A percentile compares a stretch with the other conserved stretches of the same genome.
phyloP scores from a whole-genome alignment of 2,797 vertebrate species.

The Numenius phaeopus region DNA sequence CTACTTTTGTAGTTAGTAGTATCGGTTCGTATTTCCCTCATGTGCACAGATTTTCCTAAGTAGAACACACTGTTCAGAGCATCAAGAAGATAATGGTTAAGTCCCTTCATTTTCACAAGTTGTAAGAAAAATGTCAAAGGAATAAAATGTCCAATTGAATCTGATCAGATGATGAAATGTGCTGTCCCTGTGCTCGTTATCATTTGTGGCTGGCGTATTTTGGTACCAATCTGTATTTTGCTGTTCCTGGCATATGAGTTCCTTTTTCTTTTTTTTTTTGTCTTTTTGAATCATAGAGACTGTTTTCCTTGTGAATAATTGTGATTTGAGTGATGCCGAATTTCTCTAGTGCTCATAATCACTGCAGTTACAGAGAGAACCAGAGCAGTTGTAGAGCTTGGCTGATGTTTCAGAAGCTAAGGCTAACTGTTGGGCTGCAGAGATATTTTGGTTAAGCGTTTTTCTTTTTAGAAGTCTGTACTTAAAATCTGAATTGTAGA shows the following conservation, averaged over 20 bases:
- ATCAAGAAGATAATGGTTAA: background rate
- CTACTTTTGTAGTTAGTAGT: background rate
- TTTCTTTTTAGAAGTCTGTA: background rate
- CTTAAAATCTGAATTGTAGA: background rate
- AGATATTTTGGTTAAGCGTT: background rate
- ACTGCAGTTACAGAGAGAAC: background rate
- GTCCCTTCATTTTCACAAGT: background rate
- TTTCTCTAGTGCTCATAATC: background rate
- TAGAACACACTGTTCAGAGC: constrained; percentile 41
- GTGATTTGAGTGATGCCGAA: background rate
- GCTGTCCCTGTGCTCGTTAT: background rate
- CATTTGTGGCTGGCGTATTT: background rate
- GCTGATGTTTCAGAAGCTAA: background rate
- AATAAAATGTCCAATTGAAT: constrained; percentile 19
- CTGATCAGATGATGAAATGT: background rate
- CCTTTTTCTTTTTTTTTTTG: background rate
- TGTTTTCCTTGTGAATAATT: background rate
- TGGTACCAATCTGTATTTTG: background rate
- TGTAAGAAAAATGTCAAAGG: constrained; percentile 18
- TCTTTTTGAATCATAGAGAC: background rate
- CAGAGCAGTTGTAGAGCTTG: background rate
- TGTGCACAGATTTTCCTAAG: background rate
- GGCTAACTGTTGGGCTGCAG: background rate
- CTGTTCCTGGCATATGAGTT: background rate
- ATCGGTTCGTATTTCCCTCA: background rate